phyloP scores from a whole-genome alignment of 2,113 vertebrate species.

The Mesitornis unicolor region DNA sequence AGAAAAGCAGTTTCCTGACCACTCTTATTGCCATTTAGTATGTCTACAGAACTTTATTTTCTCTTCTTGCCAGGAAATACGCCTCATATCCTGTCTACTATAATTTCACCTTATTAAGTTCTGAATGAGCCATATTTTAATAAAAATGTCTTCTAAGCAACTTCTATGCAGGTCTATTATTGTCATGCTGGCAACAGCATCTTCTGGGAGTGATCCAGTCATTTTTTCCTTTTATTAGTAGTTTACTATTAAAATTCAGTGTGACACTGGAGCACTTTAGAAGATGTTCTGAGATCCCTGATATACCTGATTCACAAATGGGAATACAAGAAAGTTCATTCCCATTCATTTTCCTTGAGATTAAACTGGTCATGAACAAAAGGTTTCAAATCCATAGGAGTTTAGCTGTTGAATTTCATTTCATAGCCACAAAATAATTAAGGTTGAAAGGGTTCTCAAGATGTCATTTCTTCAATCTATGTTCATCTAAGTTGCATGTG shows the following conservation, averaged over 20 bases:
- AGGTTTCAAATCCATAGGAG: neutral
- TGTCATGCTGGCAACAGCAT: neutral
- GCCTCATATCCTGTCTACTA: neutral
- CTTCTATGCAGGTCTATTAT: neutral
- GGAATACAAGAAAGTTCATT: neutral
- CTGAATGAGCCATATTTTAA: neutral
- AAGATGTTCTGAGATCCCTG: neutral
- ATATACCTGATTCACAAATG: neutral
- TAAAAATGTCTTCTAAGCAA: neutral
- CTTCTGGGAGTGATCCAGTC: neutral
- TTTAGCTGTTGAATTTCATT: neutral
- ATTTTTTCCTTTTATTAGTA: neutral
- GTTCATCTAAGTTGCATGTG: neutral
- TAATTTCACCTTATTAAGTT: neutral
- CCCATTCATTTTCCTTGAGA: neutral
- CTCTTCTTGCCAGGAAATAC: neutral
- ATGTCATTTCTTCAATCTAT: neutral
- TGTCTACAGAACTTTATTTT: neutral
- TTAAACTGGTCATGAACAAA: neutral
- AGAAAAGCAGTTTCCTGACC: neutral
- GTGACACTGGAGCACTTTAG: neutral
- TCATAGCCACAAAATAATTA: neutral
- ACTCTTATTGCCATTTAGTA: neutral
- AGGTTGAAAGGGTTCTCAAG: neutral
- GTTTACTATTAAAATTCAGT: neutral